Evolutionary conservation across 1,140 invertebrate genomes (phyloP), one percentile per base, ranked within the genome.

Genomic region (Drosophila orena): DNA sequence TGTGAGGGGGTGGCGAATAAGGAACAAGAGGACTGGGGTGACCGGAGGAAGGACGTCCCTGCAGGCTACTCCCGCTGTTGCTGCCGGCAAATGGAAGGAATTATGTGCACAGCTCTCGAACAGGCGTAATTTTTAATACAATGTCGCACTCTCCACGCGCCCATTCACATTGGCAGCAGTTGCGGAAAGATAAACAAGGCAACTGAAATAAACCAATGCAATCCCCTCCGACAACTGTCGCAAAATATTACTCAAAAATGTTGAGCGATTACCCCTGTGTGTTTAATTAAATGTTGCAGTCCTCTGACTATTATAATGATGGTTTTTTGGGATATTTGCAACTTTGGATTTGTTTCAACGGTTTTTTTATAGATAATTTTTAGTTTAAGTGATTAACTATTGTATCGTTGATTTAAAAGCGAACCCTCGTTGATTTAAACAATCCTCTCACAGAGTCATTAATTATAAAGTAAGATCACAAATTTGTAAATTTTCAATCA

Each of bases 91-190:
- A 52, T 52, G 15, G 49, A 12, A 10, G 65, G 52, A 70, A 71
- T 49, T 70, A 71, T 52, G 64, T 70, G 65, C 68, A 70, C 50
- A 70, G 57, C 64, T 43, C 65, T 37, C 65, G 43, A 57, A 57
- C 35, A 65, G 55, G 43, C 50, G 53, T 57, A 70, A 70, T 71
- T 71, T 70, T 70, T 57, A 71, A 71, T 71, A 71, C 68, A 70
- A 71, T 71, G 68, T 71, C 42, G 66, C 65, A 70, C 52, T 70
- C 43, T 57, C 43, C 66, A 22, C 43, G 52, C 66, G 43, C 60
- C 43, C 65, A 68, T 68, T 68, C 64, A 68, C 60, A 65, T 65
- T 68, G 46, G 52, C 60, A 68, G 64, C 64, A 68, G 46, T 68
- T 65, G 64, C 60, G n/a, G 60, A 65, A 65, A 68, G 64, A 68